phyloP scores from a whole-genome alignment of 2,888 invertebrate genomes.

The Epistrophella euchroma region DNA sequence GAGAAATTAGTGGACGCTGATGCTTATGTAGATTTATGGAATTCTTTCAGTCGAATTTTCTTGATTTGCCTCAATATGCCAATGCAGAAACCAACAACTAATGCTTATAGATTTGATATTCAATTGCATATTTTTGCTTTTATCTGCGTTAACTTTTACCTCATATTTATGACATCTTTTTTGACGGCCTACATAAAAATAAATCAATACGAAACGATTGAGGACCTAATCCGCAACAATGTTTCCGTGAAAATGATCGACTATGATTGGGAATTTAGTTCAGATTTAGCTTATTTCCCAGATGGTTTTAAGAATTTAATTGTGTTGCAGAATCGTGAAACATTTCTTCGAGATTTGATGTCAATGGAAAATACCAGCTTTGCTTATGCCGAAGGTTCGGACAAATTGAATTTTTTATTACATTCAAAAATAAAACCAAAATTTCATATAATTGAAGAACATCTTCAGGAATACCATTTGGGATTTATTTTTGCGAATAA shows the following conservation, averaged over 20 bases:
- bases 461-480: neutral
- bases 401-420: slow-evolving; percentile 7
- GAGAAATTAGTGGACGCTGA: neutral
- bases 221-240: slow-evolving; percentile 31
- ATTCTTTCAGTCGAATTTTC: slow-evolving; percentile 21
- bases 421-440: neutral
- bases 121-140: slow-evolving; percentile 21
- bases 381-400: slow-evolving; percentile 17
- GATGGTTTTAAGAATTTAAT: neutral
- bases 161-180: slow-evolving; percentile 30
- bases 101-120: slow-evolving; percentile 21
- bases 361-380: slow-evolving; percentile 20
- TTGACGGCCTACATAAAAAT: slow-evolving; percentile 33
- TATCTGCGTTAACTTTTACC: slow-evolving; percentile 23
- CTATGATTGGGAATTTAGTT: neutral
- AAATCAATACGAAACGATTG: slow-evolving; percentile 16
- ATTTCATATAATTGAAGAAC: neutral
- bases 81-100: neutral
- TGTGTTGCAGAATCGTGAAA: neutral
- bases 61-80: neutral
- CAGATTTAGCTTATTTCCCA: neutral
- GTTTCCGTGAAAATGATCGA: slow-evolving; percentile 3
- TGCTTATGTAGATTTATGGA: neutral
- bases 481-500: neutral
- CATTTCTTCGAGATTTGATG: neutral